phyloP scores from a whole-genome alignment of 2,888 invertebrate species.

The Rhorus exstirpatorius region DNA sequence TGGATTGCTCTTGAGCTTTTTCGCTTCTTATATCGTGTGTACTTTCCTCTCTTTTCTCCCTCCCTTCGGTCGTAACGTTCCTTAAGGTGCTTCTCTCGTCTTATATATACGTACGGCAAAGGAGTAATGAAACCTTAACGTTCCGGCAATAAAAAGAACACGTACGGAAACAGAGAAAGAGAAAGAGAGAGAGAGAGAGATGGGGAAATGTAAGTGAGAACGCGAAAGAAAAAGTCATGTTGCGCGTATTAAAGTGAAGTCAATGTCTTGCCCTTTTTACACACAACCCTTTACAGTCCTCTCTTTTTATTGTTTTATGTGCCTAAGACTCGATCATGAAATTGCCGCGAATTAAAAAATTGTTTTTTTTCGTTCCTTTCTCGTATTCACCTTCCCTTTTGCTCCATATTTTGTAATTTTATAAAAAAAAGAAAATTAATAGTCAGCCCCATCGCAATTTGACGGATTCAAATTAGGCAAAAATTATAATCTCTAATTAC shows the following conservation, averaged over 20 bases:
- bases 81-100: conserved; percentile 42
- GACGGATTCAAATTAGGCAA: too few species aligned
- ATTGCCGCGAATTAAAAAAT: background rate
- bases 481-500: too few species aligned
- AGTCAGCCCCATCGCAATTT: too few species aligned
- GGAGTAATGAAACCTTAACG: conserved; percentile 66
- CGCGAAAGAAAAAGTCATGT: conserved; percentile 21
- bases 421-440: too few species aligned
- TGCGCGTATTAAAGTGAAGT: conserved; percentile 26
- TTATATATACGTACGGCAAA: conserved; percentile 36
- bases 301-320: background rate
- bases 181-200: conserved; percentile 1
- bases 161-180: conserved; percentile 27
- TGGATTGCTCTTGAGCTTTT: conserved; percentile 25
- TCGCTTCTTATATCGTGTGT: background rate
- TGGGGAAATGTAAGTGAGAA: background rate
- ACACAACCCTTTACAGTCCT: background rate
- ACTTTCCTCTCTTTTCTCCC: conserved; percentile 7
- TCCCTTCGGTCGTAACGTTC: conserved; percentile 54
- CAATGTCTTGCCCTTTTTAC: background rate
- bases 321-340: background rate
- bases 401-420: too few species aligned
- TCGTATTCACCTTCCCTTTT: background rate
- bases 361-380: too few species aligned
- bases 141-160: conserved; percentile 62